These are phyloP conservation scores for Perca schrenkii DNA, from an alignment of 2,113 vertebrate genomes.

Conservation along the genomic window DNA sequence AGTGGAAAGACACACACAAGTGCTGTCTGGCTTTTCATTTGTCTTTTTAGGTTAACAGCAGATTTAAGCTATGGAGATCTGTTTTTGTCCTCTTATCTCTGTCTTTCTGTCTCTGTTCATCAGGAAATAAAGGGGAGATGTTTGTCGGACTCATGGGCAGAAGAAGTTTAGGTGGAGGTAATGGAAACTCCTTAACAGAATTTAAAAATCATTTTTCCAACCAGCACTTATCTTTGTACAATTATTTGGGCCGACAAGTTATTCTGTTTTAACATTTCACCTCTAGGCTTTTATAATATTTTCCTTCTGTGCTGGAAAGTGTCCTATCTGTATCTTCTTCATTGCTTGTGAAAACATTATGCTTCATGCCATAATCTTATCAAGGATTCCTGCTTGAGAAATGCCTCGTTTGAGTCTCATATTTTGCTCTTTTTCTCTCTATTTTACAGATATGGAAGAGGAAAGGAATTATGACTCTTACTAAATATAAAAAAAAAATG, in stretches of 20 bases:
- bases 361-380: neutral
- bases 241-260: neutral
- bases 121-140: slow-evolving; percentile 80
- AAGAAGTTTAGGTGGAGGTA: slow-evolving; percentile 78
- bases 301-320: neutral
- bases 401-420: neutral
- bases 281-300: neutral
- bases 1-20: fast-evolving
- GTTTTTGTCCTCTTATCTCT: neutral
- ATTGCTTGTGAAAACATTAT: neutral
- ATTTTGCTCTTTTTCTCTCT: slow-evolving; percentile 1
- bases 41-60: neutral
- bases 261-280: neutral
- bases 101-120: neutral
- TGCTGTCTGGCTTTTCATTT: neutral
- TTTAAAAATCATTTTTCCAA: too few species aligned
- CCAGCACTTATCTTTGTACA: neutral
- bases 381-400: neutral
- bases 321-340: neutral
- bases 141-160: slow-evolving; percentile 82
- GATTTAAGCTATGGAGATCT: neutral
- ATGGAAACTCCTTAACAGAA: neutral
- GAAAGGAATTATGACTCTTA: slow-evolving; percentile 64
- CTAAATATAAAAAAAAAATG: slow-evolving; percentile 29
- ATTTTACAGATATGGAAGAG: slow-evolving; percentile 59